Evolutionary conservation across 1,140 invertebrate genomes (phyloP).

Genomic region (Ctenoplectra terminalis): DNA sequence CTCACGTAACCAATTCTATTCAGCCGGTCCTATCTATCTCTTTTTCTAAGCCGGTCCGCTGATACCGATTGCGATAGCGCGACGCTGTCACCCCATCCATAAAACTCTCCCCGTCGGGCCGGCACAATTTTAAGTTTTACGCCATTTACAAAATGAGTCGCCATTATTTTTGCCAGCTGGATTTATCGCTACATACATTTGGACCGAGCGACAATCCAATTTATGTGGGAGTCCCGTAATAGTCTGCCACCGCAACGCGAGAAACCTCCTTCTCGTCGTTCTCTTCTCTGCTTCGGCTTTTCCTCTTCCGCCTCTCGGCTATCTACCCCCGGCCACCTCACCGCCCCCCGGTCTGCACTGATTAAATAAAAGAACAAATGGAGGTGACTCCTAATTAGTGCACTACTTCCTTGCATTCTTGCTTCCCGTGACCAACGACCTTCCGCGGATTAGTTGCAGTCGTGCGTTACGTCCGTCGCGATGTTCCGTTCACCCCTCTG

Average conservation of each 20-base stretch:
- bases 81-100: constrained; percentile 67
- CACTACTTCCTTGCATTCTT: constrained; percentile 66
- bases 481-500: constrained; percentile 18
- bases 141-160: constrained; percentile 82
- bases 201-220: constrained; percentile 77
- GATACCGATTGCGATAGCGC: constrained; percentile 68
- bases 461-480: constrained; percentile 60
- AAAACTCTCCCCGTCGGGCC: constrained; percentile 54
- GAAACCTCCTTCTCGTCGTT: constrained; percentile 65
- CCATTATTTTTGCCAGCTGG: constrained; percentile 78
- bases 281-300: constrained; percentile 45
- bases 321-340: constrained; percentile 30
- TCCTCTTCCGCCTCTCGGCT: constrained; percentile 56
- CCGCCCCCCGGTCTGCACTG: constrained; percentile 60
- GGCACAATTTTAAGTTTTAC: constrained; percentile 79
- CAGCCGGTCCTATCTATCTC: constrained; percentile 34
- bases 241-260: constrained; percentile 77
- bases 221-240: constrained; percentile 80
- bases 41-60: constrained; percentile 39
- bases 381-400: constrained; percentile 73
- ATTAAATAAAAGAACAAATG: constrained; percentile 78
- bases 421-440: constrained; percentile 58
- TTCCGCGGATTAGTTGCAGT: constrained; percentile 63
- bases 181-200: constrained; percentile 80
- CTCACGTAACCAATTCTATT: constrained; percentile 55